A percentile compares a stretch with the other conserved stretches of the same genome.
phyloP scores from a whole-genome alignment of 2,113 vertebrate species.

The Phylloscopus trochilus region DNA sequence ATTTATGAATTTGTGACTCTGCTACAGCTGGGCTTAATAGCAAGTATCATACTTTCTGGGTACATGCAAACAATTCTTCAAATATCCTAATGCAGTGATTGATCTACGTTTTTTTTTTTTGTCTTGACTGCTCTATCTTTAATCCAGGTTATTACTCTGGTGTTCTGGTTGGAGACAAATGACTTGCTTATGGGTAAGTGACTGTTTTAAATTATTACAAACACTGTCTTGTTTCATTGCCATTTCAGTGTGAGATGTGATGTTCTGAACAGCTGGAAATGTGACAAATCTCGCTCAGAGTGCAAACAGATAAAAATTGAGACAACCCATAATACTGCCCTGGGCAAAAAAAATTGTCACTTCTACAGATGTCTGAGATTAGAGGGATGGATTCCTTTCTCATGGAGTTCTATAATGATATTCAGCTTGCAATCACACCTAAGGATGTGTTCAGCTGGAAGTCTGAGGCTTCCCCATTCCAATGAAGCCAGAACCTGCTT shows the following conservation, averaged over 20 bases:
- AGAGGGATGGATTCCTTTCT: not conserved
- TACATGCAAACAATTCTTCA: constrained; percentile 60
- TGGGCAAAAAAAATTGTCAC: not conserved
- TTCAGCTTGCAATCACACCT: not conserved
- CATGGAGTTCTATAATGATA: not conserved
- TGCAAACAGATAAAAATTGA: constrained; percentile 9
- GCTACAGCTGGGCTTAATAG: constrained; percentile 31
- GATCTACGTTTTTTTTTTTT: constrained; percentile 55
- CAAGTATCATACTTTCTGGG: constrained; percentile 45
- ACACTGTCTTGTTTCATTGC: constrained; percentile 11
- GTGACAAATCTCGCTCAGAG: constrained; percentile 4
- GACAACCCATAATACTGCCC: not conserved
- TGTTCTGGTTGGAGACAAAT: constrained; percentile 35
- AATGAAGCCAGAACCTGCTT: not conserved
- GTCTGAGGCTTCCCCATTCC: not conserved
- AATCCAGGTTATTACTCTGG: constrained; percentile 48
- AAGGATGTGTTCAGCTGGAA: not conserved
- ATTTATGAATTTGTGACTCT: constrained; percentile 58
- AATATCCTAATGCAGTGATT: constrained; percentile 61
- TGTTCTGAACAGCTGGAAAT: not conserved
- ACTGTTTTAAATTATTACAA: constrained; percentile 52
- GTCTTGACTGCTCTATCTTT: constrained; percentile 63
- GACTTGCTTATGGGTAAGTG: constrained; percentile 46
- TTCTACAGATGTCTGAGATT: not conserved
- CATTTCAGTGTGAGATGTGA: constrained; percentile 4